Percentiles rank a stretch among this genome's conserved stretches.
phyloP scores from a whole-genome alignment of 2,888 invertebrate species.

The Rhamnusium bicolor region DNA sequence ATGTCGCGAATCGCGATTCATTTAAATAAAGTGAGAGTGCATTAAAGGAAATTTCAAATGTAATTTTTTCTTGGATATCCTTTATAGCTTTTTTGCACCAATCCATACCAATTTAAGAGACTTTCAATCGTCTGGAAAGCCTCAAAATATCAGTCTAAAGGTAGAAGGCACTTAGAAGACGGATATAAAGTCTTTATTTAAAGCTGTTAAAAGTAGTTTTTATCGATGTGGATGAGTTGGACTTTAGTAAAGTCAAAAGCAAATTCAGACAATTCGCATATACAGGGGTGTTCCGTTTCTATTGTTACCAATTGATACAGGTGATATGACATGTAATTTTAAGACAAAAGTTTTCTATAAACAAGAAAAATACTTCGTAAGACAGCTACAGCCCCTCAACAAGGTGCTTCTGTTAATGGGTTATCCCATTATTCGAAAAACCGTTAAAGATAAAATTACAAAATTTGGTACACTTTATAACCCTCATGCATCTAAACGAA shows the following conservation, averaged over 20 bases:
- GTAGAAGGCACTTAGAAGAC: slow-evolving; percentile 28
- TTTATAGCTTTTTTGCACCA: neutral
- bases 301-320: too few species aligned
- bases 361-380: too few species aligned
- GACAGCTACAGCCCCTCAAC: too few species aligned
- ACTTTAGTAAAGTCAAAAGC: neutral
- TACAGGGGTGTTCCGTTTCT: too few species aligned
- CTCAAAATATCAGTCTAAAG: slow-evolving; percentile 27
- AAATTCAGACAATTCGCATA: neutral
- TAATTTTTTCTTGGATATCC: neutral
- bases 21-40: neutral
- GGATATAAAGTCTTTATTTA: slow-evolving; percentile 30
- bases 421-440: too few species aligned
- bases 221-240: neutral
- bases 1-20: too few species aligned
- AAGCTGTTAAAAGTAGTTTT: neutral
- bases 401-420: too few species aligned
- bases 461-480: too few species aligned
- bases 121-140: slow-evolving; percentile 35
- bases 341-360: too few species aligned
- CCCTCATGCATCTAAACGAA: too few species aligned
- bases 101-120: slow-evolving; percentile 13
- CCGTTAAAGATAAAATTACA: too few species aligned
- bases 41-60: neutral
- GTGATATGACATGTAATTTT: too few species aligned